phyloP scores from a whole-genome alignment of 2,888 invertebrate species.

The Chelonus formosanus region DNA sequence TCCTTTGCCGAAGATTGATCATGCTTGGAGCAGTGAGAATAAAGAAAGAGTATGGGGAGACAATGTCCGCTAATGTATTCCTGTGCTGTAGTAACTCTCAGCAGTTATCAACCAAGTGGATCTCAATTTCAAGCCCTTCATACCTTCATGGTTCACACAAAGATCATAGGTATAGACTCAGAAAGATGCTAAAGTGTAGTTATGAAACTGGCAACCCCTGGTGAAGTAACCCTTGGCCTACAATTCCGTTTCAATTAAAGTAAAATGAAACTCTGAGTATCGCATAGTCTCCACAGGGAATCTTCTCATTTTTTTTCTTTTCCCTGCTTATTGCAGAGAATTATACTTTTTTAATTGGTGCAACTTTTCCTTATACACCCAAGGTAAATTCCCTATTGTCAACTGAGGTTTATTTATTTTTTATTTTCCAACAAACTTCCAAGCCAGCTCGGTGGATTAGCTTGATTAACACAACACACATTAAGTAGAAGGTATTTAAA shows the following conservation, averaged over 20 bases:
- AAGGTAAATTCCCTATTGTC: too few relatives aligned
- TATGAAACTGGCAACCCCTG: conserved; percentile 33
- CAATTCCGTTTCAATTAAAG: conserved; percentile 43
- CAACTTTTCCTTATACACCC: conserved; percentile 23
- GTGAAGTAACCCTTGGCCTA: conserved; percentile 26
- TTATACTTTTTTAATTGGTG: conserved; percentile 41
- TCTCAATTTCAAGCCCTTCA: conserved; percentile 11
- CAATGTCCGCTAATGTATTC: conserved; percentile 24
- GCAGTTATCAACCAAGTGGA: conserved; percentile 17
- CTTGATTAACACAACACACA: neutral
- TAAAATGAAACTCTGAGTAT: conserved; percentile 34
- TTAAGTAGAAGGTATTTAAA: conserved; percentile 9
- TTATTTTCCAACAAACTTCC: too few relatives aligned
- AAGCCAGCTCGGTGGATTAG: too few relatives aligned
- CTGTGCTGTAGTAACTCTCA: neutral
- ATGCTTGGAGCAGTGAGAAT: conserved; percentile 5
- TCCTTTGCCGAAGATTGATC: conserved; percentile 27
- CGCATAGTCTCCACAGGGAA: conserved; percentile 7
- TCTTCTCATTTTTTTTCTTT: conserved; percentile 8
- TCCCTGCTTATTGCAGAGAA: conserved; percentile 33
- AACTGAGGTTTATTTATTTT: too few relatives aligned
- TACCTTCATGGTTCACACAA: neutral
- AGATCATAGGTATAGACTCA: neutral
- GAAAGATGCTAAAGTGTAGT: conserved; percentile 1
- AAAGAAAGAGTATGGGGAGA: conserved; percentile 4